Percentiles rank a stretch among this genome's conserved stretches.
Conservation (phyloP, 2,113 vertebrate species). For the Leptobrachium ailaonicum region DNA sequence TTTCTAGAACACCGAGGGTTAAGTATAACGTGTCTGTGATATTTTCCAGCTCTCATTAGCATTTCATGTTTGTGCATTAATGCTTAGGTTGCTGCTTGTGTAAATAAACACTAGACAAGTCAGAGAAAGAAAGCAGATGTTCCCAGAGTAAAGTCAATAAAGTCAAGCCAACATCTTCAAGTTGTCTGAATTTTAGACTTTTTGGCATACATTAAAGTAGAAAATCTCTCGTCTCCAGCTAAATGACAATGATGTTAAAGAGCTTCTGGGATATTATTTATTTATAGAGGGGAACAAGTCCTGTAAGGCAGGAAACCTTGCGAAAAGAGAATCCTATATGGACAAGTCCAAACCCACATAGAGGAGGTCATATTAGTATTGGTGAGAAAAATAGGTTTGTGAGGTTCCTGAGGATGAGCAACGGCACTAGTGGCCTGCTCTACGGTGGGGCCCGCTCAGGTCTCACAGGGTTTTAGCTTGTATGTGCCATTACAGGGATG, state of each 20-base stretch:
- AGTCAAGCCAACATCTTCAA: background rate
- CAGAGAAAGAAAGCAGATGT: slow-evolving; percentile 14
- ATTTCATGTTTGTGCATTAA: slow-evolving; percentile 32
- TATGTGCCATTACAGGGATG: too few species aligned
- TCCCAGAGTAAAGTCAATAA: background rate
- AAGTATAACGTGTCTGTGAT: background rate
- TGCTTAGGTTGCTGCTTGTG: slow-evolving; percentile 21
- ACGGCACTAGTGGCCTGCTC: too few species aligned
- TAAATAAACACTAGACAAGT: slow-evolving; percentile 25
- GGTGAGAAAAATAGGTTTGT: too few species aligned
- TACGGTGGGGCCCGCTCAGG: too few species aligned
- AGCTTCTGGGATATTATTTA: too few species aligned
- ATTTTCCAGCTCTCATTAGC: slow-evolving; percentile 11
- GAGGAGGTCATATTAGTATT: too few species aligned
- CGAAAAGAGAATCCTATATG: too few species aligned
- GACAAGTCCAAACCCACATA: too few species aligned
- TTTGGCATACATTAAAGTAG: background rate
- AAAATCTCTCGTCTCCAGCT: background rate
- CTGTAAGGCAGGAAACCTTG: too few species aligned
- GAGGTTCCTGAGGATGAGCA: too few species aligned
- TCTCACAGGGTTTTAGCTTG: too few species aligned
- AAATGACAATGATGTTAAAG: background rate
- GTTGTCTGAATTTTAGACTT: background rate
- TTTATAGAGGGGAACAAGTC: too few species aligned
- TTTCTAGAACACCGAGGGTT: slow-evolving; percentile 8